These are phyloP conservation scores for Camelus dromedarius DNA, from an alignment of 2,113 vertebrate genomes.

Conservation along the genomic window DNA sequence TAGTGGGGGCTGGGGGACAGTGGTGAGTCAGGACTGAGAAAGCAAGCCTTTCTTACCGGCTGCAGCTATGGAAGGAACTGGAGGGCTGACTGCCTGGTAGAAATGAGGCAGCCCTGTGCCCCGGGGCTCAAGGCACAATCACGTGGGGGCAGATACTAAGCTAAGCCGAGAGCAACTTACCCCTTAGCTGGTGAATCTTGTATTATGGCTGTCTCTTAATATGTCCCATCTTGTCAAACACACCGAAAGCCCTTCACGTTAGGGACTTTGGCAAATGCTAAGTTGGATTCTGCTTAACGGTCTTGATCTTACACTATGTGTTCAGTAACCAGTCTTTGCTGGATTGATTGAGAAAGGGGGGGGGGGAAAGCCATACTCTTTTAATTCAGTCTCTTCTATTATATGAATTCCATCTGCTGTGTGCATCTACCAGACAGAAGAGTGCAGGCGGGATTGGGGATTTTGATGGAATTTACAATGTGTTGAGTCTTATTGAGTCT, in stretches of 20 bases:
- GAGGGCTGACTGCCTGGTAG: neutral
- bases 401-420: slow-evolving; percentile 30
- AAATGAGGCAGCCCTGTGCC: neutral
- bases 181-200: neutral
- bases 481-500: neutral
- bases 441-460: neutral
- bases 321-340: neutral
- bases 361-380: neutral
- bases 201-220: neutral
- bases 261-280: neutral
- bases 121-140: neutral
- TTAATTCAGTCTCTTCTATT: neutral
- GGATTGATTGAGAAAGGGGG: neutral
- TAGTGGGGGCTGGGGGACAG: too few relatives aligned
- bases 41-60: neutral
- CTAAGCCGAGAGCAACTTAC: neutral
- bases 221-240: neutral
- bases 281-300: neutral
- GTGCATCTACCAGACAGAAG: neutral
- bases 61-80: neutral
- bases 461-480: slow-evolving; percentile 56
- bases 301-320: neutral
- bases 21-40: neutral
- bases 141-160: neutral
- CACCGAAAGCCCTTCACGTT: neutral